These are phyloP conservation scores for Smutsia temminckii DNA, from an alignment of 2,797 vertebrate species.

Conservation along the genomic window DNA sequence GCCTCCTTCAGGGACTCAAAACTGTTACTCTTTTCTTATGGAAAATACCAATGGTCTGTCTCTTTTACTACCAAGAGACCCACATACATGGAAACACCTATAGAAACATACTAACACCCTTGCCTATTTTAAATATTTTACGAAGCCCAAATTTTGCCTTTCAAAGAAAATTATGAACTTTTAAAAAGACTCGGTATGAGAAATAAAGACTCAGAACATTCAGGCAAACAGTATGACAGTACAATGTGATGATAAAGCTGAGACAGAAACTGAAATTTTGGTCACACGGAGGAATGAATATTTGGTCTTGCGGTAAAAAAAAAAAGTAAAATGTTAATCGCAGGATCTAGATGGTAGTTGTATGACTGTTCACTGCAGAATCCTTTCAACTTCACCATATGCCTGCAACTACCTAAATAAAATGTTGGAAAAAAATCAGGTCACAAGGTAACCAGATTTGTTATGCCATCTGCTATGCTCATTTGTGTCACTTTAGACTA, in stretches of 20 bases:
- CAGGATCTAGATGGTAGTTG: background rate
- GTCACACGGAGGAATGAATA: background rate
- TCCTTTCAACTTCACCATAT: background rate
- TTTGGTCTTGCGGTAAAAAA: background rate
- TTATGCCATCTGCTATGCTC: background rate
- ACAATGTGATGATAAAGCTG: background rate
- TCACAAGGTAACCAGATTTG: background rate
- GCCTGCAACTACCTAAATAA: background rate
- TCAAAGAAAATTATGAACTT: slow-evolving; percentile 4
- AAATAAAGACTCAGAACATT: background rate
- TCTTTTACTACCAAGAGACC: background rate
- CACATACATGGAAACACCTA: background rate
- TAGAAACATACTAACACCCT: background rate
- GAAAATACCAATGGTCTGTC: background rate
- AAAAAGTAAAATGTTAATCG: background rate
- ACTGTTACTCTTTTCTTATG: background rate
- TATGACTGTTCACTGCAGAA: background rate
- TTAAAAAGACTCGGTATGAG: background rate
- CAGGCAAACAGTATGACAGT: background rate
- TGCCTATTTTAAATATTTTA: slow-evolving; percentile 3
- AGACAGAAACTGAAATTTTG: background rate
- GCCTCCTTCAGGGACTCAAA: background rate
- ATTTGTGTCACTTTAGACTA: background rate
- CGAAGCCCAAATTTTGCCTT: background rate
- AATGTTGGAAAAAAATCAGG: background rate